A percentile compares a stretch with the other conserved stretches of the same genome.
Evolutionary conservation across 2,888 invertebrate species (phyloP).

Genomic region (Leucophenga montana): DNA sequence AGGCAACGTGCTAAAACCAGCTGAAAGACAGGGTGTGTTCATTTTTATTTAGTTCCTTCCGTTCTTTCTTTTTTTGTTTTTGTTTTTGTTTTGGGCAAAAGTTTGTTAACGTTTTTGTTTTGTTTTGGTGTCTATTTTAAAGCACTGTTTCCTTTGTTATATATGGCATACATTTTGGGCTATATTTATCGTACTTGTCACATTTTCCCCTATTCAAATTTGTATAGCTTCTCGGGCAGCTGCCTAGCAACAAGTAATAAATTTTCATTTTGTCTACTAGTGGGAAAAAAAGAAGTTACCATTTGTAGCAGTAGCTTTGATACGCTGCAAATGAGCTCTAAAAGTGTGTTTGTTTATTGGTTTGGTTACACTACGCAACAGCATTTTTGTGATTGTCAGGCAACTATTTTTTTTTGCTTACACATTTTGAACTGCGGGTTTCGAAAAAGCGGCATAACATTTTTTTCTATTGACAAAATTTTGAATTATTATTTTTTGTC

Average conservation of each 20-base stretch:
- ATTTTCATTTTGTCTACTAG: too few relatives aligned
- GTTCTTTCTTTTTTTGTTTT: neutral
- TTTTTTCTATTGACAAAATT: too few relatives aligned
- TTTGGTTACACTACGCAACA: too few relatives aligned
- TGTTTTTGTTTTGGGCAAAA: neutral
- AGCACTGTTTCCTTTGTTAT: neutral
- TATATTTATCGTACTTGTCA: neutral
- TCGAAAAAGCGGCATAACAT: too few relatives aligned
- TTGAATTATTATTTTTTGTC: too few relatives aligned
- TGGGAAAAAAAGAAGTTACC: too few relatives aligned
- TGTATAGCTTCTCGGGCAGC: neutral
- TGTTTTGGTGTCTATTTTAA: neutral
- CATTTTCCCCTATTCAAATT: neutral
- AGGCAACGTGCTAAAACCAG: neutral
- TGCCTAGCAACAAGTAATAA: slow-evolving; percentile 19
- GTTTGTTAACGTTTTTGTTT: neutral
- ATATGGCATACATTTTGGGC: neutral
- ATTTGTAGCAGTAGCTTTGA: too few relatives aligned
- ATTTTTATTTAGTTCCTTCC: neutral
- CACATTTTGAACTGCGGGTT: too few relatives aligned
- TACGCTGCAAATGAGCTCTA: too few relatives aligned
- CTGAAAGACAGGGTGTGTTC: neutral
- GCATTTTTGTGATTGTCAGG: too few relatives aligned
- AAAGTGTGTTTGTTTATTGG: too few relatives aligned
- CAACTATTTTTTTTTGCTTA: too few relatives aligned